Evolutionary conservation across 2,888 invertebrate genomes (phyloP), one percentile per base, ranked within the genome.

Genomic region (Andricus quercusramuli): DNA sequence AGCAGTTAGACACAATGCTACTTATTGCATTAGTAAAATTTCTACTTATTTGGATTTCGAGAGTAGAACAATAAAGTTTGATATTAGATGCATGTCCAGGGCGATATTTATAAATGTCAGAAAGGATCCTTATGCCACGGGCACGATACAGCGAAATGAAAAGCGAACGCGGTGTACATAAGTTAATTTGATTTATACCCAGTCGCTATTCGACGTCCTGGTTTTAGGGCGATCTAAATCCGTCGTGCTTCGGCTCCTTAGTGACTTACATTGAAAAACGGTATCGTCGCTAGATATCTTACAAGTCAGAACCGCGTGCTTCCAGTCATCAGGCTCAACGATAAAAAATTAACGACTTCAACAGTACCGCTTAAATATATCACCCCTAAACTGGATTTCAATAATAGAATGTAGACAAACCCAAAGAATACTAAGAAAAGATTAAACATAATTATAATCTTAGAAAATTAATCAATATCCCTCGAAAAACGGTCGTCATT

Each of bases 141-240:
- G 25, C 1, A 15, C 29, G 56, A 15, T 15, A 74, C n/a, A 20
- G 32, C n/a, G 20, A 74, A 56, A 74, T 74, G 74, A 32, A 29
- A 74, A 37, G 74, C 62, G 66, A 59, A 41, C 62, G 41, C 51
- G 65, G 67, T 64, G 51, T 64, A n/a, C 78, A 79, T 83, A 79
- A 81, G 78, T 77, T 78, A 68, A 44, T 79, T 81, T 79, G 80
- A 83, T 74, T 74, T 74, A 74, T 74, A 56, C 32, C 56, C 56
- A 56, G 51, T 44, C 44, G 51, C 25, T 47, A 70, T 74, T 74
- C 32, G 56, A 74, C 74, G 66, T 67, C 66, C 66, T 67, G 51
- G 56, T 56, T 56, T 74, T 74, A 56, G 74, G 74, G 56, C 56
- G 74, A 74, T 74, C 74, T 74, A 74, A 74, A 74, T 74, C 32